These are phyloP conservation scores for Zosterops pallidus DNA, from an alignment of 2,113 vertebrate genomes.

Conservation along the genomic window DNA sequence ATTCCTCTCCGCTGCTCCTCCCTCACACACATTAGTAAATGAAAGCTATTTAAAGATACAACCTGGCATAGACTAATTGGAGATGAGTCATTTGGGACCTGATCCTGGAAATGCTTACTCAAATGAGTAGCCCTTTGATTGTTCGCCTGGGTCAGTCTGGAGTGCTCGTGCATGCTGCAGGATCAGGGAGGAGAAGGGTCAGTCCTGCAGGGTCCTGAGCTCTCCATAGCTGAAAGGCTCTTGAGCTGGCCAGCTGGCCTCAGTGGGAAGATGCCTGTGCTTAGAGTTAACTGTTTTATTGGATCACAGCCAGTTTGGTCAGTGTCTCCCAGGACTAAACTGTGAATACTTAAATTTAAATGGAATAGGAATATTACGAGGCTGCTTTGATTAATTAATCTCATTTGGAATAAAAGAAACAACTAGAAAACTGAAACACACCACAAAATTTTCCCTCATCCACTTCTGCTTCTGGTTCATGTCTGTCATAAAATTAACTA, in stretches of 20 bases:
- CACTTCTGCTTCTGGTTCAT: constrained; percentile 3
- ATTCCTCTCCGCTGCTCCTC: constrained; percentile 42
- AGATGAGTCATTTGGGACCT: constrained; percentile 55
- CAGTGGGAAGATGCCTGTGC: neutral
- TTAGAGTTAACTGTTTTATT: neutral
- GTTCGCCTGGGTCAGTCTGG: neutral
- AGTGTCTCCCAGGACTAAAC: neutral
- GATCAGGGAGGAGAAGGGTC: neutral
- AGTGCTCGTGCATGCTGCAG: neutral
- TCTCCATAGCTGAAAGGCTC: neutral
- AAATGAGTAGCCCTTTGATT: constrained; percentile 31
- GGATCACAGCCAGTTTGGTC: neutral
- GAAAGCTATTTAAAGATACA: constrained; percentile 55
- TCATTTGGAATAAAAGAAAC: neutral
- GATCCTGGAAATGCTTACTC: constrained; percentile 48
- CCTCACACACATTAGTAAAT: constrained; percentile 4
- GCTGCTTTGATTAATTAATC: constrained; percentile 17
- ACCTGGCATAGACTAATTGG: constrained; percentile 45
- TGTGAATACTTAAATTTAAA: neutral
- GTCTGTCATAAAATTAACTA: constrained; percentile 55
- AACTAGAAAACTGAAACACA: neutral
- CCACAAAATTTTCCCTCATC: constrained; percentile 29
- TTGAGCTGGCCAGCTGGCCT: neutral
- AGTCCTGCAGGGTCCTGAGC: neutral
- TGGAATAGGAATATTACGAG: neutral